Evolutionary conservation across 1,140 invertebrate genomes (phyloP), one percentile per base, ranked within the genome.

Genomic region (Drosophila mauritiana): DNA sequence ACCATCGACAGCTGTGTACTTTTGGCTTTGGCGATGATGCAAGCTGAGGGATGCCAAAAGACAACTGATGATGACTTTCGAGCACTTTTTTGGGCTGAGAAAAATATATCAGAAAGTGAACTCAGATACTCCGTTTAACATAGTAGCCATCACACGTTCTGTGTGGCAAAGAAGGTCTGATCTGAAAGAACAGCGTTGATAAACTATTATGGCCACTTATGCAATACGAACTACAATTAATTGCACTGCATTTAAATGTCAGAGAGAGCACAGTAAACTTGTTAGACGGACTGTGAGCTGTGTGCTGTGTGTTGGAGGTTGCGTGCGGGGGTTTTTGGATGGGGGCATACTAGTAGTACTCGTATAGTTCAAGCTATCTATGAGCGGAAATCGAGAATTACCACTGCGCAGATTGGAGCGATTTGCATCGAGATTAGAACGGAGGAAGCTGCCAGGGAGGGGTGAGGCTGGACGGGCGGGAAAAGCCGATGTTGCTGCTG

Each of bases 371-470:
- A 49, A 42, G 67, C 63, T 91, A 91, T 91, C 88, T 91, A 65
- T 69, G 70, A 82, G 49, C 89, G 88, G 88, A 91, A 91, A 91
- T 91, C 88, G 89, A 91, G 90, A 91, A 91, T 91, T 91, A 91
- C 89, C 70, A 89, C 63, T 68, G 80, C 74, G 63, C 88, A 80
- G 88, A 91, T 91, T 88, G 69, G 59, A 88, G 78, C 85, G 73
- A 89, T 89, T 89, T 89, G 73, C 84, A 90, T 89, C 34, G 78
- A 84, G 84, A 88, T 88, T 88, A 88, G 72, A 72, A 27, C 39
- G 69, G 70, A 88, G 83, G 83, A 88, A 79, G 79, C 83, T 88
- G 83, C 54, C 58, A 55, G 78, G 59, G 43, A n/a, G 15, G 34
- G 10, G 4, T 31, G 40, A 12, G n/a, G 25, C 3, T 20, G 13